phyloP scores from a whole-genome alignment of 2,797 vertebrate species.

The Nannoperca australis region DNA sequence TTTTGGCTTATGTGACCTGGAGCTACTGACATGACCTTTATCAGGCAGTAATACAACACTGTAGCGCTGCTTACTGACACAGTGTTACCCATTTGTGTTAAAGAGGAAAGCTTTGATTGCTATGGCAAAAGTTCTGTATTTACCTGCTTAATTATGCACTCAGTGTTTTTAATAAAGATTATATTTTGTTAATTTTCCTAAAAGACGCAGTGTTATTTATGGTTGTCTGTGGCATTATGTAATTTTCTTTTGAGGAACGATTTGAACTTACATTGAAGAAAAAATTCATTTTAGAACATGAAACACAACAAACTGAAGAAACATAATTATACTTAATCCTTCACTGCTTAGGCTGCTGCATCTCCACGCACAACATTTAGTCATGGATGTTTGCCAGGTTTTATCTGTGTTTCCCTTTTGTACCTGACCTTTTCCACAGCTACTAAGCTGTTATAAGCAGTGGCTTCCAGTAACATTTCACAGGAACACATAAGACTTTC shows the following conservation, averaged over 20 bases:
- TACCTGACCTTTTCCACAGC: constrained; percentile 43
- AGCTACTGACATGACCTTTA: constrained; percentile 38
- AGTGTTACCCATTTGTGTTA: constrained; percentile 19
- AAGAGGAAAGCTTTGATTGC: constrained; percentile 26
- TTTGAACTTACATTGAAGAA: neutral
- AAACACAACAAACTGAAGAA: constrained; percentile 5
- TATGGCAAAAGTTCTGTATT: constrained; percentile 33
- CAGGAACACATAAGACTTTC: constrained; percentile 58
- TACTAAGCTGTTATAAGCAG: constrained; percentile 46
- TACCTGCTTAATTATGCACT: constrained; percentile 50
- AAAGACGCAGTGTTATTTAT: constrained; percentile 15
- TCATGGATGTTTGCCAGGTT: neutral
- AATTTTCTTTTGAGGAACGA: neutral
- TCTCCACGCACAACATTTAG: constrained; percentile 8
- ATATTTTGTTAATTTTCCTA: constrained; percentile 77
- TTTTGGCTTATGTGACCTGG: constrained; percentile 56
- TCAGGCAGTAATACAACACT: constrained; percentile 31
- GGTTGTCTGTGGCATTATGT: neutral
- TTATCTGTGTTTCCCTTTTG: constrained; percentile 20
- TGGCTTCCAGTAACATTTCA: constrained; percentile 39
- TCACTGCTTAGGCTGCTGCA: neutral
- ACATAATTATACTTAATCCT: constrained; percentile 1
- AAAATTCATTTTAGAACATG: constrained; percentile 11
- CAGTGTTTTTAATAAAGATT: constrained; percentile 77
- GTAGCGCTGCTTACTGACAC: constrained; percentile 8